These are phyloP conservation scores for Rhizomys pruinosus DNA, from an alignment of 2,113 vertebrate species.

Conservation along the genomic window DNA sequence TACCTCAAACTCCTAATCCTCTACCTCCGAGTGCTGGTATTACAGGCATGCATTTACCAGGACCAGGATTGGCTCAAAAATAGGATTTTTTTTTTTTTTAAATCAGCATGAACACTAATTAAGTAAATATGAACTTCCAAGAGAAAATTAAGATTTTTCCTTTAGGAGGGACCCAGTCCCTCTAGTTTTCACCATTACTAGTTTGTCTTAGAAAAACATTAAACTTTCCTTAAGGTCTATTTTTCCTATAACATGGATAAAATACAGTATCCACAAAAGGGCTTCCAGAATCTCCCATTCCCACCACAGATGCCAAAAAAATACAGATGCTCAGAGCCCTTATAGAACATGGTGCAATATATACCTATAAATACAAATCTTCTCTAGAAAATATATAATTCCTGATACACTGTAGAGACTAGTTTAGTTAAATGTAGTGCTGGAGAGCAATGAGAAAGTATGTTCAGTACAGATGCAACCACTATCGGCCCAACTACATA, in stretches of 20 bases:
- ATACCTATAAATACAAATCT: background rate
- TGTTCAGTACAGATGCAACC: background rate
- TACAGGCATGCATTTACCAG: background rate
- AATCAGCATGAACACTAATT: background rate
- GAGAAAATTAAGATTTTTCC: background rate
- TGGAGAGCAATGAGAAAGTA: background rate
- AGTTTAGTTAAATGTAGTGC: background rate
- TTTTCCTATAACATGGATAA: background rate
- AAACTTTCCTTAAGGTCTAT: background rate
- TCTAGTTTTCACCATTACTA: background rate
- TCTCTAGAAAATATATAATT: background rate
- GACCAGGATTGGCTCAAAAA: background rate
- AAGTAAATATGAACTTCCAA: background rate
- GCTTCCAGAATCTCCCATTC: background rate
- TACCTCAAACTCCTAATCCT: background rate
- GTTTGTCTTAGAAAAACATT: background rate
- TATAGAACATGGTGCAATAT: background rate
- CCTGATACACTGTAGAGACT: background rate
- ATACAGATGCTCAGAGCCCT: background rate
- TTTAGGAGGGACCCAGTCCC: background rate
- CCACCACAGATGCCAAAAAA: background rate
- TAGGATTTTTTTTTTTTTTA: background rate
- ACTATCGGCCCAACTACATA: background rate
- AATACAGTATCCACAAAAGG: background rate
- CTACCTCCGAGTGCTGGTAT: background rate